Conservation (phyloP, 2,888 invertebrate genomes). For the Chrysolina americana region DNA sequence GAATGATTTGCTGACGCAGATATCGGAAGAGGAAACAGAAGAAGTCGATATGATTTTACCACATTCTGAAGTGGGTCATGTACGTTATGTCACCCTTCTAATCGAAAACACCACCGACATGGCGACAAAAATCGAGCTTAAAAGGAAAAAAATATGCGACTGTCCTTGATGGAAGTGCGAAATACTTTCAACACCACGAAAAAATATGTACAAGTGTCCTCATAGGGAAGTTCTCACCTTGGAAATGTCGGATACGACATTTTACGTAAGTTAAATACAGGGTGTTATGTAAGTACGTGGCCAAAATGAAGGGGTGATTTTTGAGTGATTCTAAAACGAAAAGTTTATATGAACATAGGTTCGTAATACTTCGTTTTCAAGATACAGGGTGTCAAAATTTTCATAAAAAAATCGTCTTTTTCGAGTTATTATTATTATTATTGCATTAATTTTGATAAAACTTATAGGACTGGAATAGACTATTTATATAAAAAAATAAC, state of each 20-base stretch:
- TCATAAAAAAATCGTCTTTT: too few relatives aligned
- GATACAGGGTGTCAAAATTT: too few relatives aligned
- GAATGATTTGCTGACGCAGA: constrained; percentile 58
- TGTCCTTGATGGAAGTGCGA: constrained; percentile 58
- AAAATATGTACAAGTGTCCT: constrained; percentile 62
- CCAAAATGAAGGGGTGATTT: too few relatives aligned
- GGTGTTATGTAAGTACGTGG: too few relatives aligned
- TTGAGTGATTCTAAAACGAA: too few relatives aligned
- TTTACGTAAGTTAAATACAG: constrained; percentile 58
- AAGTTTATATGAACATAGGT: too few relatives aligned
- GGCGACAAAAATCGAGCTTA: constrained; percentile 58
- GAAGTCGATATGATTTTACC: constrained; percentile 60
- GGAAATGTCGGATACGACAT: constrained; percentile 57
- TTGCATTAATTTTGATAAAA: too few relatives aligned
- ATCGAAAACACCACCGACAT: constrained; percentile 62
- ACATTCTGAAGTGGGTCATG: constrained; percentile 57
- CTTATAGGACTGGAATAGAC: too few relatives aligned
- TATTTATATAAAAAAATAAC: too few relatives aligned
- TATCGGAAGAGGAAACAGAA: constrained; percentile 55
- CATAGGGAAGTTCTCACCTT: constrained; percentile 64
- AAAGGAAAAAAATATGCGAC: constrained; percentile 63
- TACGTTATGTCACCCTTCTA: constrained; percentile 59
- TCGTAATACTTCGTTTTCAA: too few relatives aligned
- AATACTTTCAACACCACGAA: constrained; percentile 59
- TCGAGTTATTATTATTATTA: too few relatives aligned